Conservation (phyloP, 2,888 invertebrate species). For the Lacanobia oleracea region DNA sequence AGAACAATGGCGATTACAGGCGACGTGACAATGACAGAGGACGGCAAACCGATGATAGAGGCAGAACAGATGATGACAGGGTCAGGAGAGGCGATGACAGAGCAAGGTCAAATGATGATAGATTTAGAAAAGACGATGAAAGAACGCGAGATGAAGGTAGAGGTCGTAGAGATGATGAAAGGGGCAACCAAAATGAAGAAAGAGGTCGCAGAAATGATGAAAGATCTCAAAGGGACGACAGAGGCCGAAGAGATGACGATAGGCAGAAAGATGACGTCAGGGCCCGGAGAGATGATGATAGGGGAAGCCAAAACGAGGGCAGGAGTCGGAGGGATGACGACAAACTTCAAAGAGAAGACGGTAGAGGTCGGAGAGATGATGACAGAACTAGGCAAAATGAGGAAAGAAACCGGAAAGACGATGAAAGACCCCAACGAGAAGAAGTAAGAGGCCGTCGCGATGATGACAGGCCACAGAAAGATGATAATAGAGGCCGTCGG, state of each 20-base stretch:
- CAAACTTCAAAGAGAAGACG: slow-evolving; percentile 33
- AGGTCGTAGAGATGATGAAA: slow-evolving; percentile 40
- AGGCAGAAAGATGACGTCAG: slow-evolving; percentile 36
- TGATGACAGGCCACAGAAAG: slow-evolving; percentile 32
- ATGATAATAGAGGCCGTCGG: slow-evolving; percentile 37
- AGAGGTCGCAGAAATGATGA: slow-evolving; percentile 31
- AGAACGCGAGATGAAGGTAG: slow-evolving; percentile 22
- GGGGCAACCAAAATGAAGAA: slow-evolving; percentile 41
- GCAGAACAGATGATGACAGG: slow-evolving; percentile 26
- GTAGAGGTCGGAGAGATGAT: slow-evolving; percentile 50
- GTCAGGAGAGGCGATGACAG: slow-evolving; percentile 28
- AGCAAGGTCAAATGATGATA: slow-evolving; percentile 29
- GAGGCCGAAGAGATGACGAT: slow-evolving; percentile 25
- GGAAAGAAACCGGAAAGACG: slow-evolving; percentile 48
- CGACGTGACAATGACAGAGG: slow-evolving; percentile 42
- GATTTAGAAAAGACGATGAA: slow-evolving; percentile 27
- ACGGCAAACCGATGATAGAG: slow-evolving; percentile 25
- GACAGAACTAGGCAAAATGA: slow-evolving; percentile 42
- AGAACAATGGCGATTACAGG: slow-evolving; percentile 46
- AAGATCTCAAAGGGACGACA: slow-evolving; percentile 14
- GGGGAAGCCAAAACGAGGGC: slow-evolving; percentile 17
- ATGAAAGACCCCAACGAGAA: slow-evolving; percentile 52
- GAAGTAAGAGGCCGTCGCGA: slow-evolving; percentile 33
- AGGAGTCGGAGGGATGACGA: slow-evolving; percentile 29
- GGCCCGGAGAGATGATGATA: slow-evolving; percentile 31